Percentiles rank a stretch among this genome's conserved stretches.
Evolutionary conservation across 2,797 vertebrate species (phyloP).

Genomic region (Lepidocolaptes lacrymiger): DNA sequence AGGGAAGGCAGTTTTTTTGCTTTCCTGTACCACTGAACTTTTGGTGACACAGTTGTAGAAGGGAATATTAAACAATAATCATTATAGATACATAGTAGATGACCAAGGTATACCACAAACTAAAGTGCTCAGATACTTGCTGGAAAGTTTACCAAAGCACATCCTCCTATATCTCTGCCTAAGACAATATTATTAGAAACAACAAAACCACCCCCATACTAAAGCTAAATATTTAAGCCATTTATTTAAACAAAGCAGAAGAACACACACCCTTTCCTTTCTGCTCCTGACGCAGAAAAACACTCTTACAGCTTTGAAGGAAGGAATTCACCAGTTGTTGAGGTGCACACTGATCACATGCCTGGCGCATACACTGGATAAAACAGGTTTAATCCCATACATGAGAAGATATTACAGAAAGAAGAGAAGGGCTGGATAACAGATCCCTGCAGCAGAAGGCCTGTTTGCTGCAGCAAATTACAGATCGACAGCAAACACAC

Average conservation of each 20-base stretch:
- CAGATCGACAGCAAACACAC: neutral
- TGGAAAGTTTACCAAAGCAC: neutral
- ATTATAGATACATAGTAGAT: neutral
- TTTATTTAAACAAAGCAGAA: constrained; percentile 2
- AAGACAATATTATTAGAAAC: constrained; percentile 20
- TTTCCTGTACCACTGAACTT: neutral
- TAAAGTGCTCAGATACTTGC: neutral
- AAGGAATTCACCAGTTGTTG: neutral
- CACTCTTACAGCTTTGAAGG: neutral
- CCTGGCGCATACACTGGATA: accelerated
- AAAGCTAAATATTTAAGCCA: constrained; percentile 13
- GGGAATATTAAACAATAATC: neutral
- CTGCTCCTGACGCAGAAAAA: neutral
- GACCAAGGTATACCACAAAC: neutral
- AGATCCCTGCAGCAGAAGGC: neutral
- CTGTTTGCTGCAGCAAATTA: neutral
- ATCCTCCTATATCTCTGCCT: neutral
- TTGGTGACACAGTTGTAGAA: neutral
- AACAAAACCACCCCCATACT: neutral
- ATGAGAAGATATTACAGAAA: neutral
- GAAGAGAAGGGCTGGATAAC: neutral
- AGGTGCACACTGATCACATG: neutral
- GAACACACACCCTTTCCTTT: constrained; percentile 3
- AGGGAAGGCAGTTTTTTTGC: neutral
- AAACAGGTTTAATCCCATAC: neutral